These are phyloP conservation scores for Avahi laniger DNA, from an alignment of 2,797 vertebrate species.

Conservation along the genomic window DNA sequence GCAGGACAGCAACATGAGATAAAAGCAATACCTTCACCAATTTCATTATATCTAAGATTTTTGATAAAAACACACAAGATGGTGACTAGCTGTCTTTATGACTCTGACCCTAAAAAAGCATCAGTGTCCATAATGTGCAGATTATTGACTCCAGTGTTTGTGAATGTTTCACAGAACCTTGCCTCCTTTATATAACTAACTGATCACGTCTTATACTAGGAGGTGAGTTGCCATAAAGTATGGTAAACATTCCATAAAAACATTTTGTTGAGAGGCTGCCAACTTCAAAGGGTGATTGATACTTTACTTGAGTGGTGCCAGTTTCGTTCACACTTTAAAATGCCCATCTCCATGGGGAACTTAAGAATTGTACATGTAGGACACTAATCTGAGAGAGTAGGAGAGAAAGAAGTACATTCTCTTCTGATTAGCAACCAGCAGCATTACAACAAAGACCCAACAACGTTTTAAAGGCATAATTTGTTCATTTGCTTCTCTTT, in stretches of 20 bases:
- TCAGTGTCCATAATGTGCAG: constrained; percentile 77
- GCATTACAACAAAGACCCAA: constrained; percentile 22
- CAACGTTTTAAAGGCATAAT: constrained; percentile 38
- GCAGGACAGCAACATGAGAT: constrained; percentile 5
- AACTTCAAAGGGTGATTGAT: constrained; percentile 72
- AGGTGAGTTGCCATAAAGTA: constrained; percentile 82
- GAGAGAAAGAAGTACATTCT: not conserved
- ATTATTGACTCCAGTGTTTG: constrained; percentile 83
- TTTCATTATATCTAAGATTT: constrained; percentile 33
- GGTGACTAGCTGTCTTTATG: constrained; percentile 52
- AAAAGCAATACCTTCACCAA: not conserved
- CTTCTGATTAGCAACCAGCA: not conserved
- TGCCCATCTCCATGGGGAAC: constrained; percentile 63
- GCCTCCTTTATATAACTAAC: constrained; percentile 80
- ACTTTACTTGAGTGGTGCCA: constrained; percentile 65
- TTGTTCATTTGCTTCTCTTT: constrained; percentile 46
- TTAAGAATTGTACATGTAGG: constrained; percentile 64
- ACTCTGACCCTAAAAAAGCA: constrained; percentile 68
- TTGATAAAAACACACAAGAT: constrained; percentile 52
- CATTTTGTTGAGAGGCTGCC: constrained; percentile 75
- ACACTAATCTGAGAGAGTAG: not conserved
- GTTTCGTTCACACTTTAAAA: constrained; percentile 75
- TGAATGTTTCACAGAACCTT: constrained; percentile 80
- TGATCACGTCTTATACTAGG: constrained; percentile 73
- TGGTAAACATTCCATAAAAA: constrained; percentile 82